Evolutionary conservation across 2,888 invertebrate genomes (phyloP).

Genomic region (Hirudinaria manillensis): DNA sequence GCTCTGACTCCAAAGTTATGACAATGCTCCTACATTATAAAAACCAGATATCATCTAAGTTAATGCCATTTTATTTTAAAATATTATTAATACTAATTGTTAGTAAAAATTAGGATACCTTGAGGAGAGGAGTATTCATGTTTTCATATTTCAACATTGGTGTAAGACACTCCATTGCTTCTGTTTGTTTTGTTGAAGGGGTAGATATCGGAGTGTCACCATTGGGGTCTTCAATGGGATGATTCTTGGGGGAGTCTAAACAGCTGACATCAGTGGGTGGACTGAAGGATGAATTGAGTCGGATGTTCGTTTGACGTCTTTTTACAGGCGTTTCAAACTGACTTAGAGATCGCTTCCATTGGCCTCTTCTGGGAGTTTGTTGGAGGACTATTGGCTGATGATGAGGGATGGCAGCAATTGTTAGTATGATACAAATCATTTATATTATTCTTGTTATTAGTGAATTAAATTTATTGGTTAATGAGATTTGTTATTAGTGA

Average conservation of each 20-base stretch:
- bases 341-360: neutral
- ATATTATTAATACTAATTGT: neutral
- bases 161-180: neutral
- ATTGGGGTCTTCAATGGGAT: too few relatives aligned
- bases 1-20: conserved; percentile 26
- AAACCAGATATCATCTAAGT: neutral
- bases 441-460: too few relatives aligned
- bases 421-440: too few relatives aligned
- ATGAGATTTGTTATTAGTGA: too few relatives aligned
- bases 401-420: too few relatives aligned
- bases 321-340: neutral
- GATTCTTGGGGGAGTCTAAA: neutral
- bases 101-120: neutral
- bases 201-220: too few relatives aligned
- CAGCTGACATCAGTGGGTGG: conserved; percentile 4
- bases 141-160: conserved; percentile 16
- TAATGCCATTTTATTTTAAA: neutral
- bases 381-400: conserved; percentile 6
- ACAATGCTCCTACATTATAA: conserved; percentile 23
- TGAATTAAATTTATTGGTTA: too few relatives aligned
- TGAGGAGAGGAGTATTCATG: conserved; percentile 1
- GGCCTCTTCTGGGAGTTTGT: conserved; percentile 1
- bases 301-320: neutral
- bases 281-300: neutral
- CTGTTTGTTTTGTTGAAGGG: too few relatives aligned